Percentiles rank a stretch among this genome's conserved stretches.
These are phyloP conservation scores for Labia minor DNA, from an alignment of 2,888 invertebrate genomes.

Conservation along the genomic window DNA sequence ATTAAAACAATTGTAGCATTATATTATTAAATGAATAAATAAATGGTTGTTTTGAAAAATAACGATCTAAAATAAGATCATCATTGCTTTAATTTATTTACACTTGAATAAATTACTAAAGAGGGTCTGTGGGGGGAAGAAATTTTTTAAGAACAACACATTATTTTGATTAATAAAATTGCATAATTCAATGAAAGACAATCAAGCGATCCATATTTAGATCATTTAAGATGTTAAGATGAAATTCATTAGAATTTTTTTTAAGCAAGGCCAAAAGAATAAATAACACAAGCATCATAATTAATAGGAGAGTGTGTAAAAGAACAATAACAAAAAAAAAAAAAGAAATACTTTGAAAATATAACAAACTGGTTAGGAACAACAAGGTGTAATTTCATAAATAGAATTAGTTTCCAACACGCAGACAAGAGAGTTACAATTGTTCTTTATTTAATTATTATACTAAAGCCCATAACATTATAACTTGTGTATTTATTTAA, in stretches of 20 bases:
- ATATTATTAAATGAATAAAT: too few species aligned
- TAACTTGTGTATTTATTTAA: too few species aligned
- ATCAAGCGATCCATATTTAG: constrained; percentile 7
- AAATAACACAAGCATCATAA: not conserved
- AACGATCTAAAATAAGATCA: not conserved
- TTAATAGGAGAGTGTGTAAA: not conserved
- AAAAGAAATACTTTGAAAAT: not conserved
- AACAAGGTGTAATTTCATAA: too few species aligned
- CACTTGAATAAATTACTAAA: not conserved
- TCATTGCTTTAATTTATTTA: not conserved
- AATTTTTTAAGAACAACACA: not conserved
- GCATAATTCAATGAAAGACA: constrained; percentile 13
- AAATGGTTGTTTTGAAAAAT: not conserved
- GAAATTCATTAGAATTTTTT: not conserved
- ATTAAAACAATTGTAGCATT: too few species aligned
- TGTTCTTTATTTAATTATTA: too few species aligned
- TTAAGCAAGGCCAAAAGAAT: not conserved
- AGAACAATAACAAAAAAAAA: not conserved
- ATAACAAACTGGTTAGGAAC: too few species aligned
- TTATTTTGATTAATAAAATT: constrained; percentile 13
- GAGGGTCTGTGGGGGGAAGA: not conserved
- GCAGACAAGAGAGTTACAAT: too few species aligned
- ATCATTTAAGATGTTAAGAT: not conserved
- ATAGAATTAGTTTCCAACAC: too few species aligned
- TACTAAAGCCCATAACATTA: too few species aligned